These are phyloP conservation scores for Strigamia crassipes DNA, from an alignment of 2,888 invertebrate genomes.

Conservation along the genomic window DNA sequence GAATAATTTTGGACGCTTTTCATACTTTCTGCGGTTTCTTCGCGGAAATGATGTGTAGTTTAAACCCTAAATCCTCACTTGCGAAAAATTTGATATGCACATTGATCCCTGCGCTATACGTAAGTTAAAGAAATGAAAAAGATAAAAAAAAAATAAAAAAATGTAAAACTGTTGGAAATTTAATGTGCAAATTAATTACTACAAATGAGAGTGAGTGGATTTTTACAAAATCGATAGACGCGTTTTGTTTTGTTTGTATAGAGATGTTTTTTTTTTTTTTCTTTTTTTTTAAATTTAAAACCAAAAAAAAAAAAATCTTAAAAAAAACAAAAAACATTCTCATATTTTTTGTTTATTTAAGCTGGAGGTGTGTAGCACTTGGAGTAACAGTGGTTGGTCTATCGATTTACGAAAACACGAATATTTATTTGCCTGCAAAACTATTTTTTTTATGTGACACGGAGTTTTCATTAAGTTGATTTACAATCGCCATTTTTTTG, in stretches of 20 bases:
- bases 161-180: neutral
- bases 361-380: neutral
- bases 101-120: neutral
- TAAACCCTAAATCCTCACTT: slow-evolving; percentile 8
- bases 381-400: neutral
- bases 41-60: neutral
- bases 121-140: neutral
- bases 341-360: neutral
- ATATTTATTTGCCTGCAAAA: slow-evolving; percentile 15
- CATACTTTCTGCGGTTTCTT: neutral
- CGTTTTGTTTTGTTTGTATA: neutral
- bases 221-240: neutral
- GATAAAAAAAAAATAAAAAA: neutral
- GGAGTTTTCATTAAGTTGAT: neutral
- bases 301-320: neutral
- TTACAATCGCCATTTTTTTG: slow-evolving; percentile 1
- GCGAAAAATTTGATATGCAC: slow-evolving; percentile 16
- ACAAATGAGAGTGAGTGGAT: neutral
- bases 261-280: no score
- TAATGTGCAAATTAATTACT: slow-evolving; percentile 12
- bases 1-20: neutral
- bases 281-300: neutral
- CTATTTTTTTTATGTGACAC: neutral
- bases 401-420: slow-evolving; percentile 10
- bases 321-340: no score